Evolutionary conservation across 2,113 vertebrate species (phyloP).

Genomic region (Odobenus rosmarus): DNA sequence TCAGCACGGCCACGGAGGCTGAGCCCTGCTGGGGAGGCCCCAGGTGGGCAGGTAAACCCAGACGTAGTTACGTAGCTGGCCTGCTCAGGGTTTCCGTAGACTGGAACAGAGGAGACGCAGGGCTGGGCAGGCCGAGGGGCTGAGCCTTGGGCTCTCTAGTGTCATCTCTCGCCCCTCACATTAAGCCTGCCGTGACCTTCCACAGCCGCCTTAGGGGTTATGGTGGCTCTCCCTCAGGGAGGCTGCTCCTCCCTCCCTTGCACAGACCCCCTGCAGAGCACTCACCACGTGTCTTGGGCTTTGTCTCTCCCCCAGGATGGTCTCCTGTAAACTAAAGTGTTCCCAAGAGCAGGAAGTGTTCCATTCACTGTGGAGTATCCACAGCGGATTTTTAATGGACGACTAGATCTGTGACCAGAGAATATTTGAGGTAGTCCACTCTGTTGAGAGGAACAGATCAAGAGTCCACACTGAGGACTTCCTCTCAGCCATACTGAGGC

Average conservation of each 20-base stretch:
- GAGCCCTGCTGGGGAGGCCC: not conserved
- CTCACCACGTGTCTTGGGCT: not conserved
- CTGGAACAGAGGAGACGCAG: not conserved
- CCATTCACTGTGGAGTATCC: not conserved
- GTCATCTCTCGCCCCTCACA: rapidly evolving
- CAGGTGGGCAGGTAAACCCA: not conserved
- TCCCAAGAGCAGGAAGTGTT: not conserved
- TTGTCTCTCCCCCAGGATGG: not conserved
- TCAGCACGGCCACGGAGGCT: not conserved
- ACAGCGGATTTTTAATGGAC: not conserved
- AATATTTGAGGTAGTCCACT: not conserved
- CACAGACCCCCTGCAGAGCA: not conserved
- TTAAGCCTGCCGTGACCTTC: not conserved
- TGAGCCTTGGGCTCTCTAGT: not conserved
- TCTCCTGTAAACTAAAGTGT: not conserved
- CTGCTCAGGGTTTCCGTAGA: not conserved
- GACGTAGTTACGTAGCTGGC: not conserved
- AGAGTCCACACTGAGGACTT: not conserved
- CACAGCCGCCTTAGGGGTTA: rapidly evolving
- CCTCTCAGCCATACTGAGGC: not conserved
- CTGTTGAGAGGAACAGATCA: not conserved
- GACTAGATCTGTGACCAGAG: not conserved
- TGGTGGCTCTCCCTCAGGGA: too few species aligned
- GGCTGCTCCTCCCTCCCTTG: not conserved
- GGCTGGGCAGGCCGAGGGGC: not conserved